These are phyloP conservation scores for Drosophila pseudotalamancana DNA, from an alignment of 2,888 invertebrate genomes.

Conservation along the genomic window DNA sequence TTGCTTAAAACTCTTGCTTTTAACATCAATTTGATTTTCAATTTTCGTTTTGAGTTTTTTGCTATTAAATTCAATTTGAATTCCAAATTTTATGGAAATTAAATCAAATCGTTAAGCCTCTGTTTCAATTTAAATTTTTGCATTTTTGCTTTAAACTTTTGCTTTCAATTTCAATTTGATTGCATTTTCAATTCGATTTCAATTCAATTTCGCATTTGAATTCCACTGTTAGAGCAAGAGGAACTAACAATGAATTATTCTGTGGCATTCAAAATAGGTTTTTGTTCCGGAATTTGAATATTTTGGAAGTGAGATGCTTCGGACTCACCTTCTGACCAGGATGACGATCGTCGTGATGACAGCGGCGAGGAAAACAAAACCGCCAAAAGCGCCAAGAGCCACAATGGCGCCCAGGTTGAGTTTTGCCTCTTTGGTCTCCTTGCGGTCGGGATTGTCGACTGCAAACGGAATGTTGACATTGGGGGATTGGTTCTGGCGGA, in stretches of 20 bases:
- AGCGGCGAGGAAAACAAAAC: constrained; percentile 94
- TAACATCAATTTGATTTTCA: too few species aligned
- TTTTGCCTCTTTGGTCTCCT: constrained; percentile 86
- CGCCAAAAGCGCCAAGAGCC: constrained; percentile 95
- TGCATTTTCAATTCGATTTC: not conserved
- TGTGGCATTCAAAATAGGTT: not conserved
- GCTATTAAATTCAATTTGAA: not conserved
- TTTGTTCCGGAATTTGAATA: not conserved
- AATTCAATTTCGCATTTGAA: not conserved
- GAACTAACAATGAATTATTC: too few species aligned
- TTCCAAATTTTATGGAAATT: not conserved
- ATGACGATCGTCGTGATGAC: constrained; percentile 95
- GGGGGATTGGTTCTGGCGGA: constrained; percentile 87
- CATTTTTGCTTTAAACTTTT: not conserved
- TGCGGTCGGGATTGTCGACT: constrained; percentile 86
- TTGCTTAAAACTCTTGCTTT: too few species aligned
- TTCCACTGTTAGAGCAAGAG: not conserved
- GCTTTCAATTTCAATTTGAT: not conserved
- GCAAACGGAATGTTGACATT: constrained; percentile 89
- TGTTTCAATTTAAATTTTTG: not conserved
- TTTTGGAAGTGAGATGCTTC: too few species aligned
- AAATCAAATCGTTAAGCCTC: not conserved
- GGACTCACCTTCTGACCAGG: constrained; percentile 91
- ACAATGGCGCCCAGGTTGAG: constrained; percentile 94
- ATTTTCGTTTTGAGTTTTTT: too few species aligned